Evolutionary conservation across 2,888 invertebrate species (phyloP), one percentile per base, ranked within the genome.

Genomic region (Andrena trimmerana): DNA sequence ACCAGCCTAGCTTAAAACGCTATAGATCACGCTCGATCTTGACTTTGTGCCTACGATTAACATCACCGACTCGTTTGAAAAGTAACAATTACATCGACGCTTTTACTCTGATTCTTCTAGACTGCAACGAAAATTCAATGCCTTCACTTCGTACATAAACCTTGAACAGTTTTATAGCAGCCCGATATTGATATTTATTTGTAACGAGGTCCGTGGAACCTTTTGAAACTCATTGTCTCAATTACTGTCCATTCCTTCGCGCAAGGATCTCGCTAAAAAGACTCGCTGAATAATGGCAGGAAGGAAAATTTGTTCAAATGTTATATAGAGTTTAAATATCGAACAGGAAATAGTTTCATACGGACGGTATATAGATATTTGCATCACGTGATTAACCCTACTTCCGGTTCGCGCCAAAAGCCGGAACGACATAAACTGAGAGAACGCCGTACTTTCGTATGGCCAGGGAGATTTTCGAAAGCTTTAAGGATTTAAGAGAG

Each of bases 381-480:
- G n/a, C 33, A 16, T n/a, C 78, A 81, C 60, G 74, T 70, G 69
- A 16, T 1, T 42, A 27, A 13, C 16, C 24, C 20, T 13, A 75
- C 76, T 90, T 90, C 89, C 87, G 88, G 65, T 89, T 89, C 83
- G 81, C 90, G 89, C 87, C 85, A 86, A 87, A 89, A 84, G 50
- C 54, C 63, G 50, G 66, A 59, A 67, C 10, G 27, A 10, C 31
- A 71, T 5, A 77, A 73, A 73, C 2, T 52, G 2, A 10, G 24
- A 16, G 50, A 27, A 36, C 8, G 2, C 20, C 29, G 6, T 24
- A 0, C 1, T 42, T 57, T 31, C 24, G 24, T 20, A 52, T 13
- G 6, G 1, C 6, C 2, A 27, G 5, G 13, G 24, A 50, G 33
- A 57, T 20, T 59, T 69, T 3, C 2, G 20, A 52, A 52, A 6